phyloP scores from a whole-genome alignment of 2,113 vertebrate species.

The Hippocampus abdominalis region DNA sequence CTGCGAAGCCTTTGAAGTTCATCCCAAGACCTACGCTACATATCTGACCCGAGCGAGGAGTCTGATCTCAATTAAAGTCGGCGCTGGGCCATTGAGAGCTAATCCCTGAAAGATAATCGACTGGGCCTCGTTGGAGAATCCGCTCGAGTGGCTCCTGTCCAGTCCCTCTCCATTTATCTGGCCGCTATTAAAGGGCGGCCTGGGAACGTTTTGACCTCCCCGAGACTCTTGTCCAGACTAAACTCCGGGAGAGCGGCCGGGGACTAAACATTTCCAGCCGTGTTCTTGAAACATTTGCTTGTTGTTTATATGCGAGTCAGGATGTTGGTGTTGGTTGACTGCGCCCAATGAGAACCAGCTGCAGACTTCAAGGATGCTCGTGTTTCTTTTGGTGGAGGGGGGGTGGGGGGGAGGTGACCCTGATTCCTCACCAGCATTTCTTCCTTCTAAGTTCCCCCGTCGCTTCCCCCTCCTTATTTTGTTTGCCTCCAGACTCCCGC shows the following conservation, averaged over 20 bases:
- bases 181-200: background rate
- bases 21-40: background rate
- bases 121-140: background rate
- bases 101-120: background rate
- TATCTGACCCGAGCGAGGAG: background rate
- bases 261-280: constrained; percentile 56
- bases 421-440: constrained; percentile 52
- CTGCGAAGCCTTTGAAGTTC: background rate
- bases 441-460: constrained; percentile 3
- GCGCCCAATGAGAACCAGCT: constrained; percentile 75
- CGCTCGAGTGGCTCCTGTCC: background rate
- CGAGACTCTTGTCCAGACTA: constrained; percentile 38
- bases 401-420: constrained; percentile 78
- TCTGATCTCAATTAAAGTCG: constrained; percentile 4
- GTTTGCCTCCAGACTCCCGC: constrained; percentile 59
- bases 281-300: constrained; percentile 44
- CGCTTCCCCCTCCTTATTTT: constrained; percentile 59
- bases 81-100: background rate
- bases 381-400: constrained; percentile 70
- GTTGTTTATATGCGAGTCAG: constrained; percentile 61
- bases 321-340: constrained; percentile 64
- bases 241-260: constrained; percentile 29
- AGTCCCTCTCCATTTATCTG: background rate
- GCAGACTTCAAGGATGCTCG: constrained; percentile 35
- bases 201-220: constrained; percentile 24